Base-by-base conservation (phyloP, 2,113 vertebrate genomes). In the Tupaia chinensis region DNA sequence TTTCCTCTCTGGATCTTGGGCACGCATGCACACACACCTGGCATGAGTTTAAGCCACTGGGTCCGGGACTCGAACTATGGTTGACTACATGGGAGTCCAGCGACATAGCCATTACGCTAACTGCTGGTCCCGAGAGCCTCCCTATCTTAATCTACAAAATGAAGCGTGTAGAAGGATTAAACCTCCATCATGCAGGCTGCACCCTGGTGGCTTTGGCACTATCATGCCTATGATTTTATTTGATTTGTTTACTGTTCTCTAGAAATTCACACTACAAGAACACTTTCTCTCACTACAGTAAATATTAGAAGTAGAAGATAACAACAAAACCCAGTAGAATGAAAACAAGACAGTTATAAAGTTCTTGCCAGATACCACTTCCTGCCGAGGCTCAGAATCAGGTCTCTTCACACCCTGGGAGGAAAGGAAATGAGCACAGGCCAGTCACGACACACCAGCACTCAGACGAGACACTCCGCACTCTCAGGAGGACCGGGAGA, bases 261-360 rank as follows among this genome's bases (percentile, higher is more conserved):
- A 34, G 66, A 93, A 82, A 65, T 79, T 78, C 20, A 58, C 69
- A 73, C 58, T 76, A 79, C 69, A 78, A 68, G 82, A 87, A 91
- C 74, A 56, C 14, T 54, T 72, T 29, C 1, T 65, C 12, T 54
- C 17, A 4, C 11, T n/a, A 3, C 61, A 17, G 44, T 90, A 82
- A 90, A 93, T 82, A 53, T 19, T 3, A 0, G 12, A 54, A 20
- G 63, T 65, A 23, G 63, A 61, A 32, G 44, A 14, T 70, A 66
- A 32, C n/a, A 54, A 23, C 61, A 88, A 69, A 56, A 66, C 61
- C 12, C 60, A 14, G 53, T 15, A 68, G 65, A 65, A 84, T 7
- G 78, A 23, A 91, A 93, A 77, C 22, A 78, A 17, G 63, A 14
- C 15, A 22, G 29, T 29, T 16, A 16, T 3, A 19, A 60, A 60